Percentiles rank a stretch among this genome's conserved stretches.
Evolutionary conservation across 2,888 invertebrate genomes (phyloP).

Genomic region (Tipula helvola): DNA sequence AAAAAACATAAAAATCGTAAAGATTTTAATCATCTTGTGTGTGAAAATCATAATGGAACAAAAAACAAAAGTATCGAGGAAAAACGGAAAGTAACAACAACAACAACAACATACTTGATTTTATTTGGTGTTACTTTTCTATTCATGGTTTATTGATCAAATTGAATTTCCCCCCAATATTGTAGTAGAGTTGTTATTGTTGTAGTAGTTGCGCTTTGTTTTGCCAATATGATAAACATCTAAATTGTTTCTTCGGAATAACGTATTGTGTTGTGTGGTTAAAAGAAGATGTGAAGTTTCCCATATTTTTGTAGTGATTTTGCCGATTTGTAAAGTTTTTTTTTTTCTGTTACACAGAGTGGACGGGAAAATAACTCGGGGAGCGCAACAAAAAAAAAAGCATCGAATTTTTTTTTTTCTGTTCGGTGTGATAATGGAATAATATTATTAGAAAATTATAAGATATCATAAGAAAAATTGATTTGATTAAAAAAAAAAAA

Average conservation of each 20-base stretch:
- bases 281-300: background rate
- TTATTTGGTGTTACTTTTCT: constrained; percentile 4
- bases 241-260: background rate
- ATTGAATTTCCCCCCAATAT: background rate
- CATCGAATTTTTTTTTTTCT: background rate
- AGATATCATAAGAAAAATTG: background rate
- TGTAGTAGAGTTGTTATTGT: background rate
- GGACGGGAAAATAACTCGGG: background rate
- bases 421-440: background rate
- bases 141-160: background rate
- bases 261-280: background rate
- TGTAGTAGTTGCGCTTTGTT: background rate
- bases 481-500: background rate
- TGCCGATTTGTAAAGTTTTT: background rate
- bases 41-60: background rate
- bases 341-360: background rate
- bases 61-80: background rate
- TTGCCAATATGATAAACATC: background rate
- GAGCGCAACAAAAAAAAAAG: background rate
- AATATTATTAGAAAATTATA: background rate
- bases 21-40: background rate
- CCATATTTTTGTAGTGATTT: background rate
- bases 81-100: background rate
- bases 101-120: background rate
- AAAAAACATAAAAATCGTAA: background rate